phyloP scores from a whole-genome alignment of 2,797 vertebrate species.

The Delichon dasypus region DNA sequence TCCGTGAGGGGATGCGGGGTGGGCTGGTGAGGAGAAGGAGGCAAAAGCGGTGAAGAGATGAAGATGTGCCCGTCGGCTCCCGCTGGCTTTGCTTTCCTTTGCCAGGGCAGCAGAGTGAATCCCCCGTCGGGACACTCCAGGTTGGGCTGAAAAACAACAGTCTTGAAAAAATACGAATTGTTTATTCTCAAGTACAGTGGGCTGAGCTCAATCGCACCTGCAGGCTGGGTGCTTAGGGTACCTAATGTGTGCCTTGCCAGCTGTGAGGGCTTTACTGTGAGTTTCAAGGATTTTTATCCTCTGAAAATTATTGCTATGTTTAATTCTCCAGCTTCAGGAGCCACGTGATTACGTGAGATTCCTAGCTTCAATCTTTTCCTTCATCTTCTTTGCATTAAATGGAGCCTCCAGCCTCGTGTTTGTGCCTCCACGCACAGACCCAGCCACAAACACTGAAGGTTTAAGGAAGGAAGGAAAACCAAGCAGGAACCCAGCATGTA shows the following conservation, averaged over 20 bases:
- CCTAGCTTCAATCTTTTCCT: background rate
- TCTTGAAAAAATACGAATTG: background rate
- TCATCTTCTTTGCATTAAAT: background rate
- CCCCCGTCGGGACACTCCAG: background rate
- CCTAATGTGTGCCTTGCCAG: rapidly evolving
- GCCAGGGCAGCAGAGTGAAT: background rate
- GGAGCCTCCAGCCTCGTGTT: background rate
- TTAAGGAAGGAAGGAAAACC: background rate
- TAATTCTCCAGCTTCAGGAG: background rate
- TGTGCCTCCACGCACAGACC: background rate
- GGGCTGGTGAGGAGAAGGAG: background rate
- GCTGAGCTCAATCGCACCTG: background rate
- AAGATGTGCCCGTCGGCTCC: rapidly evolving
- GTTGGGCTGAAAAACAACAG: background rate
- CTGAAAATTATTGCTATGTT: background rate
- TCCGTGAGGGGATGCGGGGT: rapidly evolving
- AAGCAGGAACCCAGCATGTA: background rate
- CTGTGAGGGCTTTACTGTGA: background rate
- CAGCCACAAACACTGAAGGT: background rate
- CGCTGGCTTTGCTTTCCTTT: background rate
- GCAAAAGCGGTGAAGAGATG: rapidly evolving
- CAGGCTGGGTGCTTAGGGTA: background rate
- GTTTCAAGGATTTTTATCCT: background rate
- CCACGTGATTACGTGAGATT: background rate
- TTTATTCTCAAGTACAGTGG: background rate